Conservation (phyloP, 2,113 vertebrate species). For the Oophaga pumilio region DNA sequence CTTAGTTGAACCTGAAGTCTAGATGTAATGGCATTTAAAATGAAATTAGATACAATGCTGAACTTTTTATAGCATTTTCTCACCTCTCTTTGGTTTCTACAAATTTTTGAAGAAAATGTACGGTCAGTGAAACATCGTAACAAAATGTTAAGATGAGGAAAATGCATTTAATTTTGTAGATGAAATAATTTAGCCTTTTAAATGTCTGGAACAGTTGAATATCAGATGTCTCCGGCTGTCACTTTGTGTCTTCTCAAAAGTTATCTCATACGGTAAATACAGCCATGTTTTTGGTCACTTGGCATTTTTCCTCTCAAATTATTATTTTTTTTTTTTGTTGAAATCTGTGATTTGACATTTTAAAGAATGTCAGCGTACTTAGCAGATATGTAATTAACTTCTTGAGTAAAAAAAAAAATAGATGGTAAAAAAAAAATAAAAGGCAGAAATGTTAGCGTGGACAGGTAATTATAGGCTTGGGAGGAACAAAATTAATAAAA, state of each 20-base stretch:
- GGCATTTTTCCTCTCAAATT: neutral
- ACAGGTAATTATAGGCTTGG: constrained; percentile 26
- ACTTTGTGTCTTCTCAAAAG: neutral
- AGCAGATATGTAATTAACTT: constrained; percentile 36
- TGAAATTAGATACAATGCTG: neutral
- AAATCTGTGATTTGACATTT: constrained; percentile 35
- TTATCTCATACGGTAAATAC: neutral
- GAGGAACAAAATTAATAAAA: neutral
- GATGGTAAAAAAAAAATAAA: constrained; percentile 12
- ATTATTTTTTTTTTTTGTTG: neutral
- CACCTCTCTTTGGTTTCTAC: neutral
- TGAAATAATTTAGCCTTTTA: neutral
- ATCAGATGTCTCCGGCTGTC: neutral
- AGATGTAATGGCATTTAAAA: neutral
- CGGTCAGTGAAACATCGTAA: neutral
- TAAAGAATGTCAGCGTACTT: constrained; percentile 33
- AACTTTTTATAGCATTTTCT: neutral
- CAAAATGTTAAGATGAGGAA: neutral
- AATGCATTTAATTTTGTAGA: neutral
- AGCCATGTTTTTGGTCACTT: constrained; percentile 3
- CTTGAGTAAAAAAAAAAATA: constrained; percentile 29
- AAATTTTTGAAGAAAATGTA: neutral
- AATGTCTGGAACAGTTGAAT: neutral
- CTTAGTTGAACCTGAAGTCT: neutral
- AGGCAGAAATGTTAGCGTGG: neutral